phyloP scores from a whole-genome alignment of 2,113 vertebrate species.

The Ptychochromis oligacanthus region DNA sequence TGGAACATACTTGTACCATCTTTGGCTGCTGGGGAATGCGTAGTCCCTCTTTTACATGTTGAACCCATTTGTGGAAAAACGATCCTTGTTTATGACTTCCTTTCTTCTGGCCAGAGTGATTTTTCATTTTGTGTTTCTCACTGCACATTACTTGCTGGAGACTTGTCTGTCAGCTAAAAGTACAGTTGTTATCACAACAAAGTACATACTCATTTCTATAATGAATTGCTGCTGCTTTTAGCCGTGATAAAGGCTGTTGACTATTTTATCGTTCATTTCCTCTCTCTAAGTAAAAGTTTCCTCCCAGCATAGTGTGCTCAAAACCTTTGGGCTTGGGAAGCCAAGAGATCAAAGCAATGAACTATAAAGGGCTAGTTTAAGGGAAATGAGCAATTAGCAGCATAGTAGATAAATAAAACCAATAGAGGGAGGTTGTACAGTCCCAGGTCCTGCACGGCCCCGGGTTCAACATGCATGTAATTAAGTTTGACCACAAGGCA shows the following conservation, averaged over 20 bases:
- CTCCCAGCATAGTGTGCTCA: background rate
- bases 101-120: conserved; percentile 57
- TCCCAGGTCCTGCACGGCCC: background rate
- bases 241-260: conserved; percentile 19
- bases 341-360: background rate
- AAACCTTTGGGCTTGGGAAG: background rate
- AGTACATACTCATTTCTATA: conserved; percentile 21
- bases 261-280: conserved; percentile 24
- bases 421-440: background rate
- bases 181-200: conserved; percentile 29
- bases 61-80: conserved; percentile 67
- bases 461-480: background rate
- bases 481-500: conserved; percentile 3
- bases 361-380: conserved; percentile 4
- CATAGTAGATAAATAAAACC: conserved; percentile 9
- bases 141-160: conserved; percentile 48
- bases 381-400: conserved; percentile 29
- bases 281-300: conserved; percentile 5
- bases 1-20: conserved; percentile 26
- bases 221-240: conserved; percentile 37
- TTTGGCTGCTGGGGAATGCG: conserved; percentile 47
- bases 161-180: conserved; percentile 37
- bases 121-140: conserved; percentile 61
- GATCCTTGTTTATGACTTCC: conserved; percentile 65
- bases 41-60: conserved; percentile 60